These are phyloP conservation scores for Brachionus sp. DNA, from an alignment of 1,140 invertebrate species.

Conservation along the genomic window DNA sequence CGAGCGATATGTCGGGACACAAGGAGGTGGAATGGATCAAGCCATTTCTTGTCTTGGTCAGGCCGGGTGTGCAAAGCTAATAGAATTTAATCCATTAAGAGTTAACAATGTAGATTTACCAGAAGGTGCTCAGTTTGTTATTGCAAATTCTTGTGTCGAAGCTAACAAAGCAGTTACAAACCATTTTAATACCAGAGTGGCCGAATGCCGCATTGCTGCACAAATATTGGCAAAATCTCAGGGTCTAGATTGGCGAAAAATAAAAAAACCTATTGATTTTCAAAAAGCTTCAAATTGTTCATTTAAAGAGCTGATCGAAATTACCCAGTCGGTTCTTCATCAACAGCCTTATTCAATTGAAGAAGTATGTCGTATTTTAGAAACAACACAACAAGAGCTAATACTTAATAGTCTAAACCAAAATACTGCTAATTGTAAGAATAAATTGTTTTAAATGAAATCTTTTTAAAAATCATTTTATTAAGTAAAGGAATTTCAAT, in stretches of 20 bases:
- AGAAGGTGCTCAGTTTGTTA: conserved; percentile 76
- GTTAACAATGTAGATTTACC: conserved; percentile 76
- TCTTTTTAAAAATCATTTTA: neutral
- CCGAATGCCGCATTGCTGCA: conserved; percentile 82
- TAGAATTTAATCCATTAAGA: conserved; percentile 85
- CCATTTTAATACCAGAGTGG: conserved; percentile 85
- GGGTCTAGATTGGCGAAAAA: conserved; percentile 66
- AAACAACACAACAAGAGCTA: conserved; percentile 67
- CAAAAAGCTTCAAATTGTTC: conserved; percentile 66
- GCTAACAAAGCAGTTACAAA: conserved; percentile 87
- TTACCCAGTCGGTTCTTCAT: conserved; percentile 68
- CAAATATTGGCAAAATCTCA: conserved; percentile 65
- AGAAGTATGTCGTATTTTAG: conserved; percentile 70
- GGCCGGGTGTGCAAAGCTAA: conserved; percentile 70
- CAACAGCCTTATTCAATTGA: conserved; percentile 70
- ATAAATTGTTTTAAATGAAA: neutral
- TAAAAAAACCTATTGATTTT: conserved; percentile 67
- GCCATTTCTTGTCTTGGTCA: conserved; percentile 90
- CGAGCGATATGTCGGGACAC: conserved; percentile 83
- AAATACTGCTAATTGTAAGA: conserved; percentile 65
- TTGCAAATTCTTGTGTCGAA: conserved; percentile 82
- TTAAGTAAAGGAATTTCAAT: conserved; percentile 36
- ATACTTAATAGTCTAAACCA: conserved; percentile 66
- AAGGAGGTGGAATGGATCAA: conserved; percentile 99
- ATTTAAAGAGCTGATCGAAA: conserved; percentile 68